Conservation (phyloP, 2,113 vertebrate genomes). For the Irena cyanogastra region DNA sequence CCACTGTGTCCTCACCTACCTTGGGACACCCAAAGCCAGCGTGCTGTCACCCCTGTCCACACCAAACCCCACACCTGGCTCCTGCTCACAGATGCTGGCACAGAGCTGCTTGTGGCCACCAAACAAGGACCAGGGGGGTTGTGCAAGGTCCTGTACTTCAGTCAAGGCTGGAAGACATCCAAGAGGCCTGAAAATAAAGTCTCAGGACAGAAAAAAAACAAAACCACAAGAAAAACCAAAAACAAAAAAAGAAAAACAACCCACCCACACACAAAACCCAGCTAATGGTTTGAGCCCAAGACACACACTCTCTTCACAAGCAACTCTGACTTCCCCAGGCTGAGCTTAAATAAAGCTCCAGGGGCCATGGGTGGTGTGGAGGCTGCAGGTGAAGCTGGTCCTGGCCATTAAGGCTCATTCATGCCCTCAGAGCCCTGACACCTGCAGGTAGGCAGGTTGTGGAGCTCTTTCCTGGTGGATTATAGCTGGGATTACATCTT, state of each 20-base stretch:
- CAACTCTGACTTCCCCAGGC: accelerated
- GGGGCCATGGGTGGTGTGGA: not conserved
- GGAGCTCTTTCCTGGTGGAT: not conserved
- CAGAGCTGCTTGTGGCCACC: not conserved
- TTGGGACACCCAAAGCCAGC: not conserved
- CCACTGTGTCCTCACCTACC: not conserved
- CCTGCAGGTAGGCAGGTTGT: not conserved
- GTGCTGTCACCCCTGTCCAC: accelerated
- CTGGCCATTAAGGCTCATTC: not conserved
- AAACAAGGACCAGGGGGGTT: not conserved
- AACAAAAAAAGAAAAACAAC: accelerated
- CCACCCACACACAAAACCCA: too few species aligned
- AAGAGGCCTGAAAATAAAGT: accelerated
- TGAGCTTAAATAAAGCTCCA: not conserved
- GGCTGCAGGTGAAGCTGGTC: not conserved
- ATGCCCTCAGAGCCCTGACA: not conserved
- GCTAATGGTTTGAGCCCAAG: accelerated
- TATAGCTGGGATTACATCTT: not conserved
- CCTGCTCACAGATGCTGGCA: not conserved
- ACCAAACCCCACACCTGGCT: not conserved
- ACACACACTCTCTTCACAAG: accelerated
- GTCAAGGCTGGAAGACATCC: accelerated
- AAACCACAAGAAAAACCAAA: accelerated
- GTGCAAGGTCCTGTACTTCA: not conserved
- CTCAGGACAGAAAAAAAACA: not conserved